Base-by-base conservation (phyloP, 2,888 invertebrate genomes). In the Seira musarum region DNA sequence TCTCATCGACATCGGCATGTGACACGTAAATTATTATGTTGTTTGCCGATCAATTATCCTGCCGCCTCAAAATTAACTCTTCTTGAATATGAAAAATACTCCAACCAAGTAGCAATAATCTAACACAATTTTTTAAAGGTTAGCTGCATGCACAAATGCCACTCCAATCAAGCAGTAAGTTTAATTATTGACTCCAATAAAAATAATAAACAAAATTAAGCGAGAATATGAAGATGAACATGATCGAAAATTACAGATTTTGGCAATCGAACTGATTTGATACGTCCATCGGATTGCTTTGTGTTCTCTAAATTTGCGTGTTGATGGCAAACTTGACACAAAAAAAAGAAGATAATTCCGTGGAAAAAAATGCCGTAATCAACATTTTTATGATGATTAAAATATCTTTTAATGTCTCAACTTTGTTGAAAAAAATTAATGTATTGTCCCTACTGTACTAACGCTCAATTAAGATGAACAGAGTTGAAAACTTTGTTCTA, bases 361-460 rank as follows among this genome's bases (percentile, higher is more conserved):
- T n/a, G n/a, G n/a, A n/a, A n/a, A n/a, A n/a, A n/a, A n/a, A n/a
- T n/a, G n/a, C n/a, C n/a, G n/a, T n/a, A n/a, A n/a, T n/a, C n/a
- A n/a, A n/a, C n/a, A 46, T 15, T 35, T 71, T 60, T 30, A 21
- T 71, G 21, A 46, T 63, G 71, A 71, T 61, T 61, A 57, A 71
- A 30, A n/a, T 40, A 30, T 71, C 40, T 22, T 71, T 63, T 71
- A 64, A 71, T 71, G 49, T 61, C 70, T 61, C 61, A 35, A 71
- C 5, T 63, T 35, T 71, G 46, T 61, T 63, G 6, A 63, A 64
- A 24, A 64, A 71, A 63, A 71, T 63, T 63, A 71, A 46, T 63
- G 63, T 57, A 13, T 46, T 6, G 46, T n/a, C 15, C 17, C 63
- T 46, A 71, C 71, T 17, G 71, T 24, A 71, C 71, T 71, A 71